Evolutionary conservation across 2,888 invertebrate species (phyloP).

Genomic region (Bembecia ichneumoniformis): DNA sequence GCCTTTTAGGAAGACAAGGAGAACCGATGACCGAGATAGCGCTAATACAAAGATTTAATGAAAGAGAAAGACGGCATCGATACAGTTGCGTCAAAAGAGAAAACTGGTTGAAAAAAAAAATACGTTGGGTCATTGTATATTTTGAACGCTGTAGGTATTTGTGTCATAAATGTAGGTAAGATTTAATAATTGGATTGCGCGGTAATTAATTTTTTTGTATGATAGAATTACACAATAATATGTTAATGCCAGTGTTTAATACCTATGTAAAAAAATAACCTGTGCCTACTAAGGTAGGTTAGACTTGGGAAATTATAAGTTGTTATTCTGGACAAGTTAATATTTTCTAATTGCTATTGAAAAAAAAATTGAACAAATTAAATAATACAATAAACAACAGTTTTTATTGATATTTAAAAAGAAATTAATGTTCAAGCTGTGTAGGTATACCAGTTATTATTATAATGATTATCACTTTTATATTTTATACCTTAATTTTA

Average conservation of each 20-base stretch:
- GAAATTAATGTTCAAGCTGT: no score
- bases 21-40: slow-evolving; percentile 16
- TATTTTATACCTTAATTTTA: no score
- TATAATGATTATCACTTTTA: no score
- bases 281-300: no score
- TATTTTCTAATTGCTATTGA: no score
- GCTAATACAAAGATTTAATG: neutral
- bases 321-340: no score
- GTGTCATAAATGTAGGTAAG: neutral
- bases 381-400: no score
- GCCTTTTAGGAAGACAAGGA: slow-evolving; percentile 7
- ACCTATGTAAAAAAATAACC: no score
- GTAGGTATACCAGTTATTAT: no score
- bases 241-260: neutral
- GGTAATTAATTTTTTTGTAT: neutral
- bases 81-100: slow-evolving; percentile 21
- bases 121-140: slow-evolving; percentile 13
- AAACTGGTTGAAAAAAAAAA: slow-evolving; percentile 24
- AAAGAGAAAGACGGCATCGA: slow-evolving; percentile 10
- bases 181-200: neutral
- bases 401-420: no score
- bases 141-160: neutral
- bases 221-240: neutral
- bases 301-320: no score
- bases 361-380: no score